Base-by-base conservation (phyloP, 2,113 vertebrate genomes). In the Tragulus kanchil region DNA sequence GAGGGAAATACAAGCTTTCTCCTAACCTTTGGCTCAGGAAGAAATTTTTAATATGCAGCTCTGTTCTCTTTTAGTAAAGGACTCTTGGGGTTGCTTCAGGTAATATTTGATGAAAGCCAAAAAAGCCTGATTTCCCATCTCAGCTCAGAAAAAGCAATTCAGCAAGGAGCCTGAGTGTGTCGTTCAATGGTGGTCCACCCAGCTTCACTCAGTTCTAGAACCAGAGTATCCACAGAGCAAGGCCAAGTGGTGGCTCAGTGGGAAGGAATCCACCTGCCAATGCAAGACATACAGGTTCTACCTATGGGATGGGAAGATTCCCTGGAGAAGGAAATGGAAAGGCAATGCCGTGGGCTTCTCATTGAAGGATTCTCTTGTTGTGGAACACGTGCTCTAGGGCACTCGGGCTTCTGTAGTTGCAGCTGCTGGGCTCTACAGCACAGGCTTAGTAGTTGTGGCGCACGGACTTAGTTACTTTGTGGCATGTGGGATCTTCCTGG, bases 1-100 rank as follows among this genome's bases (percentile, higher is more conserved):
- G 77, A 88, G 94, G n/a, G 36, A 65, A 78, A 85, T 83, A n/a
- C n/a, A n/a, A 78, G 59, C 19, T 79, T 73, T 52, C 93, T 77
- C 61, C 26, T 85, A 64, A 45, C 28, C 23, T 50, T 96, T 79
- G 36, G 13, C 36, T 48, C 61, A 42, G 65, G 19, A 79, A 81
- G 31, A 85, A 36, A n/a, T 67, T 28, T 89, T 61, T 59, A 21
- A 42, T 48, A 6, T n/a, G 21, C 45, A 54, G 26, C 25, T 67
- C 25, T 42, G 1, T 31, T 56, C 59, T 65, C 12, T 48, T 56
- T 78, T 48, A 45, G 36, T 58, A 42, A 26, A 25, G 36, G 28
- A 58, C 28, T 56, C 16, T 81, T 21, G 1, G 45, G 62, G 50
- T 69, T 90, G 25, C 89, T 81, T 56, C 19, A 25, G 90, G 61